phyloP scores from a whole-genome alignment of 2,113 vertebrate genomes.

The Nannobrachium achirus region DNA sequence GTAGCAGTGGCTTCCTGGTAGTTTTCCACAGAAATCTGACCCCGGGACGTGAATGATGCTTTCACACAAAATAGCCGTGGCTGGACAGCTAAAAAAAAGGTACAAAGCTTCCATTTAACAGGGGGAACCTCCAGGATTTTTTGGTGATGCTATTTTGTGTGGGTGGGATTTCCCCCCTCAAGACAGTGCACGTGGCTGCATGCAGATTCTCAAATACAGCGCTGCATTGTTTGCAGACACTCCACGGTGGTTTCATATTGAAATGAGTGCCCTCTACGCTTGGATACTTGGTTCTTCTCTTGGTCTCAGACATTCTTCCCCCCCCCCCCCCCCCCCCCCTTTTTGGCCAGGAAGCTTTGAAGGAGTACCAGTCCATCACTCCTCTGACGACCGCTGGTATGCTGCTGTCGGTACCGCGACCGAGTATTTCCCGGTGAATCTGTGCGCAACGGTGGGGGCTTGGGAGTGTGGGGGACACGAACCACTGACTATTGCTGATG shows the following conservation, averaged over 20 bases:
- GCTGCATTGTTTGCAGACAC: constrained; percentile 27
- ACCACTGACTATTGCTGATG: too few relatives aligned
- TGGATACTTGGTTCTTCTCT: background rate
- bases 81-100: constrained; percentile 45
- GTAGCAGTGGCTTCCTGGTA: constrained; percentile 43
- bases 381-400: too few relatives aligned
- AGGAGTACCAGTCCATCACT: too few relatives aligned
- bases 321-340: too few relatives aligned
- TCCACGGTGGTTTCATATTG: background rate
- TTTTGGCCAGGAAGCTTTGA: background rate
- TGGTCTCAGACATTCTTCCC: background rate
- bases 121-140: constrained; percentile 28
- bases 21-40: constrained; percentile 70
- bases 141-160: constrained; percentile 45
- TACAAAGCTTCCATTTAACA: constrained; percentile 65
- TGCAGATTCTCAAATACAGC: constrained; percentile 25
- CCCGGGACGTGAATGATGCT: constrained; percentile 69
- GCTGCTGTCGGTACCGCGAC: too few relatives aligned
- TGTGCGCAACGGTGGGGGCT: too few relatives aligned
- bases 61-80: constrained; percentile 57
- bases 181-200: constrained; percentile 28
- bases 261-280: background rate
- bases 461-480: too few relatives aligned
- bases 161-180: constrained; percentile 22
- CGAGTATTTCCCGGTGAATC: too few relatives aligned